Percentiles rank a stretch among this genome's conserved stretches.
Evolutionary conservation across 2,113 vertebrate species (phyloP).

Genomic region (Sinocyclocheilus anophthalmus): DNA sequence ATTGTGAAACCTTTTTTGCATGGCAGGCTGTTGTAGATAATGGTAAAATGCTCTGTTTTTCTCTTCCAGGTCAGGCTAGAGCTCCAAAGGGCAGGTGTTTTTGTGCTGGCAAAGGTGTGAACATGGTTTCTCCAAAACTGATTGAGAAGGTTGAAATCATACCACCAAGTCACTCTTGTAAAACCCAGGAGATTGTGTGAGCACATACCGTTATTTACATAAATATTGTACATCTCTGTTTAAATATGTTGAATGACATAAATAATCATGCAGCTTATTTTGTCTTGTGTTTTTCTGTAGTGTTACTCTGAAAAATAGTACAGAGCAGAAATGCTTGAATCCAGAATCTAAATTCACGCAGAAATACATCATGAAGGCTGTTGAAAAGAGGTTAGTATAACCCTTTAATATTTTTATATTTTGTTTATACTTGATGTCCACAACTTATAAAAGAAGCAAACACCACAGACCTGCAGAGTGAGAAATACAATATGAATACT

Average conservation of each 20-base stretch:
- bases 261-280: not conserved
- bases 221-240: not conserved
- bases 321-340: constrained; percentile 43
- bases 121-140: constrained; percentile 2
- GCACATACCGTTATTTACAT: not conserved
- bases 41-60: not conserved
- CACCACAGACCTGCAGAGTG: too few relatives aligned
- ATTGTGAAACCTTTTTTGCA: not conserved
- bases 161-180: not conserved
- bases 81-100: not conserved
- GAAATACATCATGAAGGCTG: constrained; percentile 23
- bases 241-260: not conserved
- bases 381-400: constrained; percentile 46
- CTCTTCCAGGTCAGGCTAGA: not conserved
- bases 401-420: not conserved
- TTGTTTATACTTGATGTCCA: not conserved
- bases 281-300: constrained; percentile 31
- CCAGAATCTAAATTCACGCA: constrained; percentile 44
- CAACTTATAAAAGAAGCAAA: too few relatives aligned
- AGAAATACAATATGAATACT: not conserved
- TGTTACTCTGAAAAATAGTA: constrained; percentile 38
- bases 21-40: not conserved
- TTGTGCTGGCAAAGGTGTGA: constrained; percentile 8
- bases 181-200: constrained; percentile 46
- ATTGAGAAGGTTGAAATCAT: constrained; percentile 30